Conservation (phyloP, 2,888 invertebrate species). For the Micoletzkya japonica region DNA sequence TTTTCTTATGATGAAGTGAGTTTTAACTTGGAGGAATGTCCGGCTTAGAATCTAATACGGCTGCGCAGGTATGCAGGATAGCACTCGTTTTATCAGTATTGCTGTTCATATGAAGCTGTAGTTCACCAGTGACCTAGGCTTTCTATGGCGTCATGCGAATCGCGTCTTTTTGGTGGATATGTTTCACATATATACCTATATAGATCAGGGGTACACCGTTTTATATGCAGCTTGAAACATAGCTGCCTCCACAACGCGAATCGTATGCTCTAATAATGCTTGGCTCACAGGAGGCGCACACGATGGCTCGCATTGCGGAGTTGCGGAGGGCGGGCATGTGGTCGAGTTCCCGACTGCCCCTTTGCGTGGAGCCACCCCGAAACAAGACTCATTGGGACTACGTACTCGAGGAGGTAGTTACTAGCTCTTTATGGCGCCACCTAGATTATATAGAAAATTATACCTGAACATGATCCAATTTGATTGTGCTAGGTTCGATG, state of each 20-base stretch:
- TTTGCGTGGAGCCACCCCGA: slow-evolving; percentile 82
- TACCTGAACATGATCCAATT: slow-evolving; percentile 64
- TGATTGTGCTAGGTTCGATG: slow-evolving; percentile 73
- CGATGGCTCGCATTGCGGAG: slow-evolving; percentile 87
- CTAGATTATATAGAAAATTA: background rate
- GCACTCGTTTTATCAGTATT: too few species aligned
- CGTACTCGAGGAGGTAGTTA: slow-evolving; percentile 82
- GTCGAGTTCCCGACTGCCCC: slow-evolving; percentile 72
- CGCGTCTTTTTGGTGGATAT: background rate
- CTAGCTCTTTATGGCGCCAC: background rate
- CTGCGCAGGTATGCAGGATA: too few species aligned
- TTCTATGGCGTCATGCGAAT: too few species aligned
- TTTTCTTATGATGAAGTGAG: too few species aligned
- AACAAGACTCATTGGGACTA: slow-evolving; percentile 98
- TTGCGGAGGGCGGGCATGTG: slow-evolving; percentile 81
- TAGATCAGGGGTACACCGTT: background rate
- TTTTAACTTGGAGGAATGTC: too few species aligned
- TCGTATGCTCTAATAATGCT: too few species aligned
- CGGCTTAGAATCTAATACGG: too few species aligned
- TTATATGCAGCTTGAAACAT: too few species aligned
- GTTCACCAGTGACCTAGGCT: too few species aligned
- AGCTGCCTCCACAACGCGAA: too few species aligned
- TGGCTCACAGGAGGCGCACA: slow-evolving; percentile 79
- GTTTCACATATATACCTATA: background rate
- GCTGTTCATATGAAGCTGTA: too few species aligned